Evolutionary conservation across 2,888 invertebrate species (phyloP).

Genomic region (Homarus gammarus): DNA sequence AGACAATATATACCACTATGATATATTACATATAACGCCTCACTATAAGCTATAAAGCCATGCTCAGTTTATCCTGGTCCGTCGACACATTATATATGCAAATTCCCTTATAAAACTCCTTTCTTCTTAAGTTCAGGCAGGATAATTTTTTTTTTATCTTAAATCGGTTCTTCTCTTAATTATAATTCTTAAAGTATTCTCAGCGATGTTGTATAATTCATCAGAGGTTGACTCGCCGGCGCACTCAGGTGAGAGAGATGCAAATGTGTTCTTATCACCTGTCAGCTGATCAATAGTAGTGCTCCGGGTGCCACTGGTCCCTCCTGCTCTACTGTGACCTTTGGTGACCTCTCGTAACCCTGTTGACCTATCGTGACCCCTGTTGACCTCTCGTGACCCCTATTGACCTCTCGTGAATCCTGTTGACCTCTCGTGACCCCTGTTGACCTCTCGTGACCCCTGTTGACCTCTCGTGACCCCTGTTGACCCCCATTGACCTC

Average conservation of each 20-base stretch:
- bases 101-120: neutral
- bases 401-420: too few species aligned
- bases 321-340: neutral
- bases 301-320: neutral
- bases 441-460: too few species aligned
- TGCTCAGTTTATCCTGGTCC: too few species aligned
- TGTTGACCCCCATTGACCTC: too few species aligned
- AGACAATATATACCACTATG: too few species aligned
- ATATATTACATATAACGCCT: too few species aligned
- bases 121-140: neutral
- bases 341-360: too few species aligned
- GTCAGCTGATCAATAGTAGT: neutral
- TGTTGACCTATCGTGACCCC: too few species aligned
- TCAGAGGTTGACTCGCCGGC: neutral
- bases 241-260: neutral
- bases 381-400: too few species aligned
- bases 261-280: neutral
- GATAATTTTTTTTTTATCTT: neutral
- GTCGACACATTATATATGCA: neutral
- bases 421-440: too few species aligned
- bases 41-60: too few species aligned
- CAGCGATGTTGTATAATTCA: conserved; percentile 8
- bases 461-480: too few species aligned
- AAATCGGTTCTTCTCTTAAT: conserved; percentile 1
- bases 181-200: neutral